Conservation (phyloP, 23 tunicate species). For the Styela clava region DNA sequence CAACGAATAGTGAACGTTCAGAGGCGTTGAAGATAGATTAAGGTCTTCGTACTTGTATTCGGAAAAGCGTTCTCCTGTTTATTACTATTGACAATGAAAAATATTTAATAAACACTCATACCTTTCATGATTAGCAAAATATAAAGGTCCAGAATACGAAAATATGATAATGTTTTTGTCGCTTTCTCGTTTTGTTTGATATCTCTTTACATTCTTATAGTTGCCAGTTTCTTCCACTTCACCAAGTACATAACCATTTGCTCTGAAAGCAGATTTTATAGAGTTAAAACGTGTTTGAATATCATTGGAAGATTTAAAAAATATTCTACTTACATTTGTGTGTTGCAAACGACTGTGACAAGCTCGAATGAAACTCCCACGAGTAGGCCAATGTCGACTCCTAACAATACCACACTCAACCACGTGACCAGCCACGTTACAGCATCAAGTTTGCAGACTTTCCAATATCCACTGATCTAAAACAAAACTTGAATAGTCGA, state of each 20-base stretch:
- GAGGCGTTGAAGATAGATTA: too few relatives aligned
- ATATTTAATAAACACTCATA: too few relatives aligned
- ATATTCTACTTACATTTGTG: constrained; percentile 55
- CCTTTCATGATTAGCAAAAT: constrained; percentile 78
- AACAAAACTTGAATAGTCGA: not conserved
- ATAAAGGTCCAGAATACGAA: constrained; percentile 52
- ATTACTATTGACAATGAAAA: too few relatives aligned
- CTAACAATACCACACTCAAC: constrained; percentile 64
- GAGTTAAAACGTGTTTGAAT: not conserved
- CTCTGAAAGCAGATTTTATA: too few relatives aligned
- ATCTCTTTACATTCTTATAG: constrained; percentile 17
- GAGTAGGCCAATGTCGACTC: constrained; percentile 67
- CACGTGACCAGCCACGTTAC: constrained; percentile 77
- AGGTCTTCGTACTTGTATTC: too few relatives aligned
- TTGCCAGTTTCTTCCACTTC: not conserved
- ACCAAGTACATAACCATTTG: constrained; percentile 16
- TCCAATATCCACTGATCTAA: constrained; percentile 47
- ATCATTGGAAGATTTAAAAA: not conserved
- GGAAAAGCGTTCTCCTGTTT: too few relatives aligned
- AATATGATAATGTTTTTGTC: constrained; percentile 38
- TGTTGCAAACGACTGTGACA: constrained; percentile 52
- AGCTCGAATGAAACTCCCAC: constrained; percentile 65
- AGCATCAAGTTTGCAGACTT: constrained; percentile 72
- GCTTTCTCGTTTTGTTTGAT: constrained; percentile 8
- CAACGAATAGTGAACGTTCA: too few relatives aligned